Evolutionary conservation across 2,113 vertebrate species (phyloP), one percentile per base, ranked within the genome.

Genomic region (Stictonetta naevosa): DNA sequence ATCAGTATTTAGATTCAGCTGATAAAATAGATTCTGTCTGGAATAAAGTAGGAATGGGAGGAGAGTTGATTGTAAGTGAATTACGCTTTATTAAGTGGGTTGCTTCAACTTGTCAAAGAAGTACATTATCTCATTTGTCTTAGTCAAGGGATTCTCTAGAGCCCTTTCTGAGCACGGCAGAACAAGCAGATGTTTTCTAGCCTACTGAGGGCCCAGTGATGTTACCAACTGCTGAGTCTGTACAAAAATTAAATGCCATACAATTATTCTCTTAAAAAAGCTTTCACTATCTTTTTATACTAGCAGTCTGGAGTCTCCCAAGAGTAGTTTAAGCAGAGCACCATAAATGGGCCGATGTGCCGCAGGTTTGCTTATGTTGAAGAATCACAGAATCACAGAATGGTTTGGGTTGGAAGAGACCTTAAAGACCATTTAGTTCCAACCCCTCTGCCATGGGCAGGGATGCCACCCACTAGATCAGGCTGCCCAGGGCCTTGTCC

Each of bases 161-260:
- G 86, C 66, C 62, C 1, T 0, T 18, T 75, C 38, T 8, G 48
- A 90, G 83, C 69, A 48, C 0, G 0, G 59, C 28, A 56, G 52
- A 71, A 78, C 13, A 58, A 46, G 77, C 88, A 95, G 92, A 93
- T 84, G 83, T 78, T 95, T 86, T 55, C 56, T 50, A 69, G n/a
- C 15, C 25, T 38, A 50, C 1, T 6, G 83, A 92, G 64, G 42
- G 67, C 82, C 68, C 82, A 76, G 2, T 44, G 82, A 83, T 83
- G 93, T 95, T 90, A 95, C 58, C 93, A 79, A 31, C 87, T 94
- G 82, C 82, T 90, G 75, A 90, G 71, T 77, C 44, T 59, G 46
- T 92, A 73, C 75, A 78, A 90, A 95, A 88, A 25, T 6, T 8
- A 60, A 81, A 81, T 50, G 38, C 26, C 46, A 62, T 50, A 59